Evolutionary conservation across 2,113 vertebrate genomes (phyloP).

Genomic region (Colaptes auratus): DNA sequence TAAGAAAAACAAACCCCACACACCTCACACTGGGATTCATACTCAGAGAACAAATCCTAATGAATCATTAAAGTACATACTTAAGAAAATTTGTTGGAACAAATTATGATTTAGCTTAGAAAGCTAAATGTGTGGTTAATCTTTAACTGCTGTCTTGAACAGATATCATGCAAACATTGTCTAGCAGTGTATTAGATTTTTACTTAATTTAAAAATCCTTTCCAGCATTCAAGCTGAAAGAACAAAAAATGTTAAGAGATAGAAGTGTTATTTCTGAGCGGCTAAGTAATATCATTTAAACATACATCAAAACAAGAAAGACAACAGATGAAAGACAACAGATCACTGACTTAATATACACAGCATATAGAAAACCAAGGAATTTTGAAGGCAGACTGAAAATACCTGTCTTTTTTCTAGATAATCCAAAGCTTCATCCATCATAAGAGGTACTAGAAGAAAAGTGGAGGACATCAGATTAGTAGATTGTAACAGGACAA

Average conservation of each 20-base stretch:
- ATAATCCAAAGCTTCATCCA: conserved; percentile 94
- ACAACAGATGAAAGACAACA: background rate
- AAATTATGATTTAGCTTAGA: background rate
- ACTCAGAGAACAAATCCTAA: background rate
- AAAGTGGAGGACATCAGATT: background rate
- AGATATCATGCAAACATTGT: background rate
- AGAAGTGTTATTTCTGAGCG: background rate
- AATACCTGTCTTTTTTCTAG: conserved; percentile 91
- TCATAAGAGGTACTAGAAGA: conserved; percentile 91
- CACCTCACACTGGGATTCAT: background rate
- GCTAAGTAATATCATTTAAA: background rate
- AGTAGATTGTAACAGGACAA: background rate
- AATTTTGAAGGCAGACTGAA: background rate
- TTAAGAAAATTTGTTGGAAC: background rate
- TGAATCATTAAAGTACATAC: background rate
- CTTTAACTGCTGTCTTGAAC: background rate
- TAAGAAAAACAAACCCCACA: background rate
- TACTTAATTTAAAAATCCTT: background rate
- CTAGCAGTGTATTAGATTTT: background rate
- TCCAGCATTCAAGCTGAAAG: background rate
- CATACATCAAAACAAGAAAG: background rate
- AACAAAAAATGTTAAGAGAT: background rate
- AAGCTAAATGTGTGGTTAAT: background rate
- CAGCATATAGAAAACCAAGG: background rate
- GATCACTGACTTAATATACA: background rate